Evolutionary conservation across 2,113 vertebrate species (phyloP), one percentile per base, ranked within the genome.

Genomic region (Lamprotornis superbus): DNA sequence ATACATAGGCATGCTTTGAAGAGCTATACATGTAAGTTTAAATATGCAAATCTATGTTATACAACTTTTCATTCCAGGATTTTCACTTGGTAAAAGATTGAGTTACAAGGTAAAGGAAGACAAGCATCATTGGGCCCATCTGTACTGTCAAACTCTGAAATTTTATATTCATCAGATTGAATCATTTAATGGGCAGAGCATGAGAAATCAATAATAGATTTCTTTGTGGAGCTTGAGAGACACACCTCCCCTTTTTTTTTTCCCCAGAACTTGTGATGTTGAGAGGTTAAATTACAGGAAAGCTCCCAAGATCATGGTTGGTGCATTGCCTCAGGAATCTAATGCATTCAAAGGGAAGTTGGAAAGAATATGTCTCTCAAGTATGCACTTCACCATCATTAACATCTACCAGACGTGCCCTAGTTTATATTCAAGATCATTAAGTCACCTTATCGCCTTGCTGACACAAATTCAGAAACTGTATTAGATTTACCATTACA

Each of bases 191-290:
- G n/a, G 4, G 12, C 19, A 71, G 30, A 86, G 10, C 6, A 59
- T 42, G 16, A 73, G 21, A 57, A 89, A 69, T 44, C 4, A 78
- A 77, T 56, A 49, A 39, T 52, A 68, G 6, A 4, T 57, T 56
- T 65, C 16, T 52, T 86, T 52, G 19, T 25, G 24, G n/a, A 37
- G 21, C 7, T 81, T 73, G 12, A 83, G 7, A 70, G 11, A 55
- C 2, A 64, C 8, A 1, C 1, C 1, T 7, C 3, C 2, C 3
- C 2, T n/a, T n/a, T 4, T 13, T 31, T 33, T 15, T 46, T 30
- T 0, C 13, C 12, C 24, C 47, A 56, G 28, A 61, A n/a, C 5
- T 57, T 57, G 28, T 35, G 47, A 57, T 2, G 1, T 5, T 47
- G 30, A 39, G 4, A 33, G 5, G 12, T 52, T 79, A 42, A 42